Base-by-base conservation (phyloP, 2,797 vertebrate species). In the Eleutherodactylus coqui region DNA sequence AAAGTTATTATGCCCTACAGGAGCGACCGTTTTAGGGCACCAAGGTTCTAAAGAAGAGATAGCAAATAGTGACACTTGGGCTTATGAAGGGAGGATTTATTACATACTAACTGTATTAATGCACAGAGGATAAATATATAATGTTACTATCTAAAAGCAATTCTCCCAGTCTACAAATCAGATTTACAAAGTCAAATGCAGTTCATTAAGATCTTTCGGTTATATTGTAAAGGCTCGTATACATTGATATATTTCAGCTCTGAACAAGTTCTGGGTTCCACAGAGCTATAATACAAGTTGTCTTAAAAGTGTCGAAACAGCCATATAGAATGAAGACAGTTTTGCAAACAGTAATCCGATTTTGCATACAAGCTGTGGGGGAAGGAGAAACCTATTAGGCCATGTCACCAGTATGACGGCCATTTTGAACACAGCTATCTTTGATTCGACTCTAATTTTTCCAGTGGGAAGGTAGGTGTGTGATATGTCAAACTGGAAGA, bases 1-100 rank as follows among this genome's bases (percentile, higher is more conserved):
- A 51, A 47, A 75, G 45, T 75, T 75, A 75, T 75, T 51, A 51
- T 32, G 45, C 45, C 73, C 73, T 49, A 75, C n/a, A 75, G 73
- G 47, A 75, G 17, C 3, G 29, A 19, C 45, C 11, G 67, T 5
- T 41, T 70, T 41, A 70, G 9, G 67, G 67, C 67, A 70, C 67
- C 10, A 41, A 9, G 34, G 64, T 38, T 69, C 34, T 69, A 6
- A 69, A 70, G 41, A 11, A 43, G 36, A 70, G 67, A 70, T 11
- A 24, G 36, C 19, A 2, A 21, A 41, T 11, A 41, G 36, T 43
- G 38, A 70, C 38, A 41, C 19, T 41, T 24, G 14, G 38, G 19
- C 29, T 67, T 6, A 36, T 6, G 32, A 67, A 19, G 62, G 32
- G 10, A 24, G 67, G 67, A 70, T 70, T 70, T 70, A 70, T 70